Base-by-base conservation (phyloP, 2,113 vertebrate species). In the Paradoxurus hermaphroditus region DNA sequence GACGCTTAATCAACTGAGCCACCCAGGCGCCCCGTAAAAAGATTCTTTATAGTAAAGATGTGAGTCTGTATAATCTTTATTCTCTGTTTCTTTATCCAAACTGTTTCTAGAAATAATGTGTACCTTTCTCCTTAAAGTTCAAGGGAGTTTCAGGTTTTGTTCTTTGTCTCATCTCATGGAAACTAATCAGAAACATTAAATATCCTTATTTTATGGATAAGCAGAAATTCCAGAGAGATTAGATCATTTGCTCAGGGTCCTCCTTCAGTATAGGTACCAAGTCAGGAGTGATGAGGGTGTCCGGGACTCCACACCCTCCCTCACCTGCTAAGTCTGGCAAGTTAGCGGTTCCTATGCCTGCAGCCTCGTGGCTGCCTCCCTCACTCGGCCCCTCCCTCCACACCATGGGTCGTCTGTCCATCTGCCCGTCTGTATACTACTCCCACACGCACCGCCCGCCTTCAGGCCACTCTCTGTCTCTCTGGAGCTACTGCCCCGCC, bases 361-460 rank as follows among this genome's bases (percentile, higher is more conserved):
- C 16, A 18, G 67, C 59, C 82, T 75, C 1, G 51, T 23, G 49
- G 10, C 27, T 79, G 68, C 21, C 9, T 34, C 41, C 41, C 53
- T 63, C 25, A 11, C 83, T 4, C 1, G 3, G 29, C 85, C n/a
- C 49, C 19, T 7, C 1, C 1, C 67, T 23, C 46, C n/a, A 46
- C 75, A 7, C 21, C 21, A 0, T 0, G 0, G 4, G 0, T 15
- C 11, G 29, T 44, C 3, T 65, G 21, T 44, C 51, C 12, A 0
- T 41, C 81, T 23, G 21, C 68, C 91, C 63, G 36, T 27, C 15
- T 62, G 63, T 23, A 0, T 41, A 1, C 31, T 18, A 41, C 18
- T 56, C 31, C 19, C 14, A 8, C 36, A 49, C 1, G 14, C 41
- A 12, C 44, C 63, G 25, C 62, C 25, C 2, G 36, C 65, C 85